Evolutionary conservation across 1,140 invertebrate genomes (phyloP).

Genomic region (Vollenhovia emeryi): DNA sequence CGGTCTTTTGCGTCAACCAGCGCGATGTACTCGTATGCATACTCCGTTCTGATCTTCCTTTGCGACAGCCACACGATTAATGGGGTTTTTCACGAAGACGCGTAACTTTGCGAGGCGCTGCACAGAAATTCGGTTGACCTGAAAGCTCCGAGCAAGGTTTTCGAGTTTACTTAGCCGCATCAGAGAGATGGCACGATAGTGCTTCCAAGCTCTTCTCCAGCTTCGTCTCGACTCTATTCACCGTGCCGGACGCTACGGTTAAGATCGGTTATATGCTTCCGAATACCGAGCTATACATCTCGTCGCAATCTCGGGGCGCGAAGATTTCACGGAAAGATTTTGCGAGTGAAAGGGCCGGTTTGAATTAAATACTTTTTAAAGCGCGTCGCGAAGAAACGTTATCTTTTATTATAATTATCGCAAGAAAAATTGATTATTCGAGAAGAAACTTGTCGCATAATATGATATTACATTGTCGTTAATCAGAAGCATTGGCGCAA

Average conservation of each 20-base stretch:
- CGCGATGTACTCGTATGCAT: not conserved
- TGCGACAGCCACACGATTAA: constrained; percentile 35
- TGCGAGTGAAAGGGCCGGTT: constrained; percentile 22
- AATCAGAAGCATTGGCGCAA: not conserved
- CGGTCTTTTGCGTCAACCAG: constrained; percentile 41
- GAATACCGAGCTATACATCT: constrained; percentile 34
- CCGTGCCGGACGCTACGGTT: constrained; percentile 24
- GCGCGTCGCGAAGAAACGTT: not conserved
- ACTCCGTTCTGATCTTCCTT: constrained; percentile 25
- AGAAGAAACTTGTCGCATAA: not conserved
- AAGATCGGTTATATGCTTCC: constrained; percentile 50
- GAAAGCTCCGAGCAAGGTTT: constrained; percentile 45
- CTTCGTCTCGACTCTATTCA: constrained; percentile 43
- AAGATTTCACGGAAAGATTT: constrained; percentile 49
- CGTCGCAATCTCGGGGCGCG: constrained; percentile 28
- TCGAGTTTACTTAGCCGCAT: constrained; percentile 43
- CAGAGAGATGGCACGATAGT: constrained; percentile 55
- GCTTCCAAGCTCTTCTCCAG: constrained; percentile 30
- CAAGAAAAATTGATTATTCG: not conserved
- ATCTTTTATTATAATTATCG: not conserved
- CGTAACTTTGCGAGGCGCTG: constrained; percentile 20
- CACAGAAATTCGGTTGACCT: constrained; percentile 48
- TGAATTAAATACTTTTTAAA: constrained; percentile 32
- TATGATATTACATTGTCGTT: not conserved
- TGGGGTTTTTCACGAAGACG: constrained; percentile 44